Evolutionary conservation across 1,140 invertebrate species (phyloP).

Genomic region (Teleogryllus occipitalis): DNA sequence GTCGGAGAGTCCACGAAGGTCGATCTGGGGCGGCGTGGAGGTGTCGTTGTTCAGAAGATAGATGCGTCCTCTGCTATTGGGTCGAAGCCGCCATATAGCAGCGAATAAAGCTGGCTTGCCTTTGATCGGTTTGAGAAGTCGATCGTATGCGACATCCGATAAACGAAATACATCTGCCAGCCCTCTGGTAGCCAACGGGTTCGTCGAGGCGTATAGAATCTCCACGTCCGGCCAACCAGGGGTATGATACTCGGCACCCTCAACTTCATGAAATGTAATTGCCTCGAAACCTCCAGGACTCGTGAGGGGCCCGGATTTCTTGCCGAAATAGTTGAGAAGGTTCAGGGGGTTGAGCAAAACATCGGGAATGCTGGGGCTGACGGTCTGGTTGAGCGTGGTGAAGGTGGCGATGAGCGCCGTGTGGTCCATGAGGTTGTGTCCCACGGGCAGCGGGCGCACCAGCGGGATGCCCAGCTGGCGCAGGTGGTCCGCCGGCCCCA

Average conservation of each 20-base stretch:
- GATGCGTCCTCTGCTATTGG: conserved; percentile 64
- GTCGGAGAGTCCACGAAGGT: conserved; percentile 40
- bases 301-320: conserved; percentile 58
- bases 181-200: conserved; percentile 43
- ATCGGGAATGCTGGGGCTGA: conserved; percentile 34
- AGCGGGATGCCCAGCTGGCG: conserved; percentile 37
- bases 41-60: conserved; percentile 59
- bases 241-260: conserved; percentile 42
- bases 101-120: conserved; percentile 50
- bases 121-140: conserved; percentile 43
- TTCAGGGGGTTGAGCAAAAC: background rate
- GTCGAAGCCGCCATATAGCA: conserved; percentile 60
- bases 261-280: conserved; percentile 62
- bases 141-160: conserved; percentile 41
- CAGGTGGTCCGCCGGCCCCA: conserved; percentile 57
- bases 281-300: conserved; percentile 77
- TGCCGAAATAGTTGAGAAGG: conserved; percentile 7
- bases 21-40: conserved; percentile 65
- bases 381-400: conserved; percentile 34
- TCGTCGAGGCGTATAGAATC: conserved; percentile 52
- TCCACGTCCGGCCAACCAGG: conserved; percentile 64
- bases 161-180: conserved; percentile 48
- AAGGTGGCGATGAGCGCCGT: conserved; percentile 16
- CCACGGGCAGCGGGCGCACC: conserved; percentile 41
- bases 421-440: conserved; percentile 39